phyloP scores from a whole-genome alignment of 2,797 vertebrate genomes.

The Tinamus major region DNA sequence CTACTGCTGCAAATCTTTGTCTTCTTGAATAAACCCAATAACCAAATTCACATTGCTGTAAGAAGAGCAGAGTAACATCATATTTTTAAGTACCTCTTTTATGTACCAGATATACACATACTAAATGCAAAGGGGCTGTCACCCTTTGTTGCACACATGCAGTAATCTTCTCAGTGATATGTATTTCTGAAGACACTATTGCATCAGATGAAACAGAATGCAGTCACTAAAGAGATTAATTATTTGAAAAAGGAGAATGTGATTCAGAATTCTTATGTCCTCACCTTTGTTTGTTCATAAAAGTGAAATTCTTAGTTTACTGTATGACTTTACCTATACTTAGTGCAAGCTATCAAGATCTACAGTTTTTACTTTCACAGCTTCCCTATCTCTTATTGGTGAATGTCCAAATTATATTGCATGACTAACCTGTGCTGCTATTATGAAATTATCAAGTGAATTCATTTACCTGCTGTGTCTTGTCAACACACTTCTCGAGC shows the following conservation, averaged over 20 bases:
- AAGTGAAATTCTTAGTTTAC: background rate
- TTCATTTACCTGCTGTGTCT: background rate
- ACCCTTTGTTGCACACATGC: background rate
- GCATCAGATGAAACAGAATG: background rate
- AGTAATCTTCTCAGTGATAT: background rate
- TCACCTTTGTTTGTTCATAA: background rate
- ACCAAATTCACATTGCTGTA: background rate
- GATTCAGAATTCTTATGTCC: background rate
- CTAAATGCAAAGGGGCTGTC: background rate
- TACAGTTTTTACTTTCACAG: background rate
- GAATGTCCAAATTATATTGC: background rate
- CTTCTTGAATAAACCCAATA: background rate
- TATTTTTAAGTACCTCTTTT: background rate
- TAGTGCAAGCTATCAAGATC: background rate
- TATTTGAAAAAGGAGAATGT: background rate
- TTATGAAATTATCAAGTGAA: background rate
- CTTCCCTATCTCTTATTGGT: background rate
- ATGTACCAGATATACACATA: background rate
- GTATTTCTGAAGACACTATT: background rate
- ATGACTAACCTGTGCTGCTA: background rate
- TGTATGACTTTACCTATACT: background rate
- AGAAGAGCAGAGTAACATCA: background rate
- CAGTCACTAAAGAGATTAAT: background rate
- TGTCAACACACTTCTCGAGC: background rate
- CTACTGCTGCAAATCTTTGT: too few species aligned